Percentiles rank a stretch among this genome's conserved stretches.
These are phyloP conservation scores for Leucoraja ocellata DNA, from an alignment of 2,797 vertebrate species.

Conservation along the genomic window DNA sequence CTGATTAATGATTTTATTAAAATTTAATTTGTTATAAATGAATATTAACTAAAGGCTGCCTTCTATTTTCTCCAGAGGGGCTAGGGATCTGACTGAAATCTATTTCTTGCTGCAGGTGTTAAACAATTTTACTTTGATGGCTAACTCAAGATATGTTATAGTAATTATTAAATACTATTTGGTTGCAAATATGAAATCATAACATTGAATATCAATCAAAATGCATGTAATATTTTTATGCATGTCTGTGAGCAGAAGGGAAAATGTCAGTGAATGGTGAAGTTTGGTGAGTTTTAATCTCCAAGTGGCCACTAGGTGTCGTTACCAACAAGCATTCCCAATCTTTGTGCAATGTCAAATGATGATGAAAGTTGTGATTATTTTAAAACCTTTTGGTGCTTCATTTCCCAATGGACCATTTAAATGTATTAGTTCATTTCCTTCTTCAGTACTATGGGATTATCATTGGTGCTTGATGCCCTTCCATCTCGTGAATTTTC, in stretches of 20 bases:
- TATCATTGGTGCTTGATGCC: not conserved
- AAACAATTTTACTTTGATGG: not conserved
- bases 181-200: not conserved
- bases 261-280: not conserved
- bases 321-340: not conserved
- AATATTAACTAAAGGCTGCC: not conserved
- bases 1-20: too few species aligned
- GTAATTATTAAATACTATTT: not conserved
- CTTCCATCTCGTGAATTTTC: not conserved
- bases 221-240: not conserved
- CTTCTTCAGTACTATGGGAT: not conserved
- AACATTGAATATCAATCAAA: not conserved
- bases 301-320: not conserved
- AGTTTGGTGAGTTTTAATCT: not conserved
- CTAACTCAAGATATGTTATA: not conserved
- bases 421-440: not conserved
- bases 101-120: not conserved
- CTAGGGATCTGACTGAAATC: slow-evolving; percentile 1
- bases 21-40: too few species aligned
- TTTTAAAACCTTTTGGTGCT: not conserved
- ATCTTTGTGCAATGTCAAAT: not conserved
- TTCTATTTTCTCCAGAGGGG: not conserved
- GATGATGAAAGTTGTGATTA: not conserved
- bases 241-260: not conserved
- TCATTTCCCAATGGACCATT: not conserved